Evolutionary conservation across 2,797 vertebrate species (phyloP).

Genomic region (Hirundo rustica): DNA sequence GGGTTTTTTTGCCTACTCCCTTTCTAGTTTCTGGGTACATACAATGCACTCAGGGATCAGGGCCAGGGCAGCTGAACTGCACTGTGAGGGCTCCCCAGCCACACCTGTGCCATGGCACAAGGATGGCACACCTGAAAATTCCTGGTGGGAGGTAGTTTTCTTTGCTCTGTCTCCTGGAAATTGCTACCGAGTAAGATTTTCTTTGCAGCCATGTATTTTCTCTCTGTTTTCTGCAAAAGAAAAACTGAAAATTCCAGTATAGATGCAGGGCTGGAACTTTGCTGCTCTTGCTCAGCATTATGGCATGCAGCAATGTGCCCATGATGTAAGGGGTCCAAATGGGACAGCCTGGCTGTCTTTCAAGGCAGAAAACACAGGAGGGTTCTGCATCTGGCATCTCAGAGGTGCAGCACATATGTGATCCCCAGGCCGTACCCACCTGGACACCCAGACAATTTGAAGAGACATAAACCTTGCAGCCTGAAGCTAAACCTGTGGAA

Average conservation of each 20-base stretch:
- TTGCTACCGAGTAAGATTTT: not conserved
- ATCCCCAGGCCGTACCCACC: not conserved
- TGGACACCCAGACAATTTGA: not conserved
- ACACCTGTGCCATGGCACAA: not conserved
- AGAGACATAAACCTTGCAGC: not conserved
- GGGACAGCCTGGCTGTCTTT: not conserved
- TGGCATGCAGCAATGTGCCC: not conserved
- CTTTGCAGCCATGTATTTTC: not conserved
- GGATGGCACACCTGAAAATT: not conserved
- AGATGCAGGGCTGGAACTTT: not conserved
- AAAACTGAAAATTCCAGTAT: not conserved
- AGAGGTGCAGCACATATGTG: not conserved
- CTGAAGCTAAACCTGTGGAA: not conserved
- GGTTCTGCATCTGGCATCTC: not conserved
- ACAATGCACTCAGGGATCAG: not conserved
- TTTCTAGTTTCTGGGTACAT: not conserved
- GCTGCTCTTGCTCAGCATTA: not conserved
- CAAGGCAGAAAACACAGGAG: fast-evolving
- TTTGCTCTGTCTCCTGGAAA: not conserved
- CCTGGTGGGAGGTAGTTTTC: not conserved
- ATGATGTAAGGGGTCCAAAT: fast-evolving
- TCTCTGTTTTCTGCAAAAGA: not conserved
- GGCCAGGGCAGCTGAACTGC: not conserved
- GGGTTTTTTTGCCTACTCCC: not conserved
- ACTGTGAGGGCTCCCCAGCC: not conserved